A percentile compares a stretch with the other conserved stretches of the same genome.
Evolutionary conservation across 2,113 vertebrate genomes (phyloP).

Genomic region (Chloebia gouldiae): DNA sequence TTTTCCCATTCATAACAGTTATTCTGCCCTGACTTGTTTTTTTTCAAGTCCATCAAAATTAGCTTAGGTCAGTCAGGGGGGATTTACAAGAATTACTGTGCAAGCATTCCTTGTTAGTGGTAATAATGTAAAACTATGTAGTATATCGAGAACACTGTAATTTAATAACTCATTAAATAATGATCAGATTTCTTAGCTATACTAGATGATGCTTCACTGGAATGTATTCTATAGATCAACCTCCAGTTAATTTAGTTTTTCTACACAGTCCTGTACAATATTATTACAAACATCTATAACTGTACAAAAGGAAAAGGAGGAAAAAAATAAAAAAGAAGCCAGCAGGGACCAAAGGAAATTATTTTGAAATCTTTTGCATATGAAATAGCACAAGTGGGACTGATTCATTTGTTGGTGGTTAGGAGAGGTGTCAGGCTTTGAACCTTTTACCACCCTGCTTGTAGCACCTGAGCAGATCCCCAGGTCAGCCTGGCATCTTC

Average conservation of each 20-base stretch:
- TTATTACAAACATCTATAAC: neutral
- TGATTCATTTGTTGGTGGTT: neutral
- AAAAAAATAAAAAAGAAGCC: neutral
- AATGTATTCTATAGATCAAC: neutral
- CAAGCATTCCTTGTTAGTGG: neutral
- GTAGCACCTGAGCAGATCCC: neutral
- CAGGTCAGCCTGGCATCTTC: neutral
- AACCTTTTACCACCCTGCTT: neutral
- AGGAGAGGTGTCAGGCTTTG: neutral
- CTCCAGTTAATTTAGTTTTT: neutral
- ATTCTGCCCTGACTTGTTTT: neutral
- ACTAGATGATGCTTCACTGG: neutral
- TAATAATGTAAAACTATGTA: neutral
- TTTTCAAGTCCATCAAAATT: neutral
- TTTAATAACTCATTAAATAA: neutral
- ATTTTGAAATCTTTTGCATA: neutral
- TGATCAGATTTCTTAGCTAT: neutral
- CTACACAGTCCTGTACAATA: neutral
- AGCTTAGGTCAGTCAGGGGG: neutral
- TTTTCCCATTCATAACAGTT: neutral
- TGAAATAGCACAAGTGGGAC: neutral
- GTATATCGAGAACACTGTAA: neutral
- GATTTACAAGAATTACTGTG: neutral
- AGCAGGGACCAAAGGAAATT: neutral
- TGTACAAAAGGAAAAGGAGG: neutral